Percentiles rank a stretch among this genome's conserved stretches.
Conservation (phyloP, 2,113 vertebrate genomes). For the Dicerorhinus sumatrensis region DNA sequence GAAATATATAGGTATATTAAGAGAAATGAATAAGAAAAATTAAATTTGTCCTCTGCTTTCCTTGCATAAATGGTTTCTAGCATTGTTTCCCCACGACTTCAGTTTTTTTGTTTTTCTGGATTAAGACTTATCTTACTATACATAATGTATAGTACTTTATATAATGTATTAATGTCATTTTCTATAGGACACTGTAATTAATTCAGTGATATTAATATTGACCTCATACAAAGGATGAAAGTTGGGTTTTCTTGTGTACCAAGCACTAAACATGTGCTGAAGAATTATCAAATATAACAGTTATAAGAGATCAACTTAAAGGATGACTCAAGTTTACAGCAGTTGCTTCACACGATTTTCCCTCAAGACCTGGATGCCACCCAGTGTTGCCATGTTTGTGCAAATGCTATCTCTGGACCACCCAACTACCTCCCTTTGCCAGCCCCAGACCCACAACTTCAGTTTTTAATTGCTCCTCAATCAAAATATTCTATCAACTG, state of each 20-base stretch:
- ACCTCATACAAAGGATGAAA: slow-evolving; percentile 86
- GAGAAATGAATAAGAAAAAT: background rate
- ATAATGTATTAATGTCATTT: slow-evolving; percentile 88
- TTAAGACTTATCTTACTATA: slow-evolving; percentile 85
- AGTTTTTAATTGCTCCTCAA: background rate
- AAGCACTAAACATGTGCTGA: slow-evolving; percentile 86
- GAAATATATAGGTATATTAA: background rate
- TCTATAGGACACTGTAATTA: slow-evolving; percentile 87
- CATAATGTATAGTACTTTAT: slow-evolving; percentile 82
- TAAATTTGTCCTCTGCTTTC: background rate
- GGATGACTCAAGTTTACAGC: slow-evolving; percentile 83
- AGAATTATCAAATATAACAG: slow-evolving; percentile 82
- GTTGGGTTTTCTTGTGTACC: slow-evolving; percentile 81
- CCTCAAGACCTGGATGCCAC: slow-evolving; percentile 80
- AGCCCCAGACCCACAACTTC: slow-evolving; percentile 78
- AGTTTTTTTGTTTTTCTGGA: slow-evolving; percentile 67
- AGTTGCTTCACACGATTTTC: slow-evolving; percentile 84
- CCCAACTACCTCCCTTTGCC: slow-evolving; percentile 97
- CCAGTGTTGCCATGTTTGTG: slow-evolving; percentile 76
- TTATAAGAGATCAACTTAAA: slow-evolving; percentile 78
- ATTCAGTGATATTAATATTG: slow-evolving; percentile 83
- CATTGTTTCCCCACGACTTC: background rate
- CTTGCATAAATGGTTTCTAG: background rate
- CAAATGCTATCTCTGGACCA: slow-evolving; percentile 73
- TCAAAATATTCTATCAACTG: background rate